Percentiles rank a stretch among this genome's conserved stretches.
phyloP scores from a whole-genome alignment of 2,797 vertebrate species.

The Odontamblyopus rebecca region DNA sequence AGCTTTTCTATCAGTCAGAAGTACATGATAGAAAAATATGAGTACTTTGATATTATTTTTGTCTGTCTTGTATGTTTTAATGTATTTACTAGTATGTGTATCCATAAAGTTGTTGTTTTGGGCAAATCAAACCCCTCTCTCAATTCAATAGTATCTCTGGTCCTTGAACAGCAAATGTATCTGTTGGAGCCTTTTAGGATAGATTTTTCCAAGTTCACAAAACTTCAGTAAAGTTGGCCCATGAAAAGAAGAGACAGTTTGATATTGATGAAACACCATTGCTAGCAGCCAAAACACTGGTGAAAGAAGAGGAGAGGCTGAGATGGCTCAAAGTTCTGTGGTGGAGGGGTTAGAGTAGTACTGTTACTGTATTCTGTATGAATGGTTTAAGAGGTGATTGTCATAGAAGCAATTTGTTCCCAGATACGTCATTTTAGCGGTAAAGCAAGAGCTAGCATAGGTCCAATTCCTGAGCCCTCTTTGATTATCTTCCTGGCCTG shows the following conservation, averaged over 20 bases:
- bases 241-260: neutral
- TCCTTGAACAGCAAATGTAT: neutral
- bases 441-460: neutral
- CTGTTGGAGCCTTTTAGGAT: neutral
- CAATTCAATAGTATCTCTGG: too few species aligned
- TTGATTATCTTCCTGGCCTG: slow-evolving; percentile 41
- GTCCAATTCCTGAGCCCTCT: slow-evolving; percentile 15
- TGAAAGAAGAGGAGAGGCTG: neutral
- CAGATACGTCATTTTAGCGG: neutral
- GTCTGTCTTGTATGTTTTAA: neutral
- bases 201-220: neutral
- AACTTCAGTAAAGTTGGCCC: neutral
- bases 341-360: neutral
- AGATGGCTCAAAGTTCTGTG: neutral
- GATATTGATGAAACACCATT: neutral
- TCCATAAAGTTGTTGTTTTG: neutral
- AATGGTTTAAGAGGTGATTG: neutral
- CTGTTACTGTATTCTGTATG: neutral
- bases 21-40: neutral
- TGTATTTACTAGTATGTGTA: neutral
- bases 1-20: neutral
- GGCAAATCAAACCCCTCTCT: too few species aligned
- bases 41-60: neutral
- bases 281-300: too few species aligned
- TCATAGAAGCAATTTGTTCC: neutral